Base-by-base conservation (phyloP, 2,888 invertebrate species). In the Miltochrista miniata region DNA sequence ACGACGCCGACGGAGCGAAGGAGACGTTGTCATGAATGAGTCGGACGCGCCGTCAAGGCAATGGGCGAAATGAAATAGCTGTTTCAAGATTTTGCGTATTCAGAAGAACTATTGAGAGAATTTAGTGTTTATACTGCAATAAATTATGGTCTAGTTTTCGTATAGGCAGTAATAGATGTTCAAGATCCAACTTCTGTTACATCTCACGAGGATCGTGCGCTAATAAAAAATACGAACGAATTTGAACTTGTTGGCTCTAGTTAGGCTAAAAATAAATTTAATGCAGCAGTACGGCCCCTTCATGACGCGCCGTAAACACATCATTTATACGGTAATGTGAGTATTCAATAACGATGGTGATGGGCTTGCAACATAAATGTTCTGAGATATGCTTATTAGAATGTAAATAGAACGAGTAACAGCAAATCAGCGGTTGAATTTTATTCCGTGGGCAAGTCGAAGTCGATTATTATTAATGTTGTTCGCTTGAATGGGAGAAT, bases 201-300 rank as follows among this genome's bases (percentile, higher is more conserved):
- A 34, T 35, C 35, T 13, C 24, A 29, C 12, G 38, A 45, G 48
- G 34, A 43, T 59, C 45, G 47, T 49, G 51, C 54, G 57, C 44
- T 51, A 58, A 68, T 57, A 64, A n/a, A n/a, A n/a, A 74, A 73
- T 68, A 65, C 69, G 59, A 61, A 75, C 61, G 76, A 83, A 79
- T 83, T 85, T 87, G 86, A 87, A 85, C 86, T 87, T 87, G 81
- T 48, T 54, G 57, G 66, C 58, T 69, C 68, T 68, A 68, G 74
- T 70, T 70, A 64, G 61, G 72, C 81, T 81, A 83, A 80, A 83
- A 81, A 83, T 85, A 85, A 74, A 72, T 56, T 58, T 71, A 74
- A 72, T 71, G 61, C 52, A 60, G 52, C 59, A 51, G 61, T 64
- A 61, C 70, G 66, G 53, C 58, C 64, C 30, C 36, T 14, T 50